Evolutionary conservation across 2,797 vertebrate genomes (phyloP).

Genomic region (Falco rusticolus): DNA sequence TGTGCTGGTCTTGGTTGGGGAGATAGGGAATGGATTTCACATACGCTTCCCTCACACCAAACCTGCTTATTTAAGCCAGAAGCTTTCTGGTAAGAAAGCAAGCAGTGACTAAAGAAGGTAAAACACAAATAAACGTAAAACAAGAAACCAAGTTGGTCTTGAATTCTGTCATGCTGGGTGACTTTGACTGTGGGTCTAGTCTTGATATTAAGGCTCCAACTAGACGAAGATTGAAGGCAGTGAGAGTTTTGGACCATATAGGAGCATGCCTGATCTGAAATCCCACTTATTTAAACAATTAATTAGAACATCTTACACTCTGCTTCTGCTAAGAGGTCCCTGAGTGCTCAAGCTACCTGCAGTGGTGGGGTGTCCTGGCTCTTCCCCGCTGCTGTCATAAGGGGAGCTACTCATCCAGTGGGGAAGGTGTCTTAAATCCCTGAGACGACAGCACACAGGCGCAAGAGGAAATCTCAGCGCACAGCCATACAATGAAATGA

Average conservation of each 20-base stretch:
- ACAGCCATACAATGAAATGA: not conserved
- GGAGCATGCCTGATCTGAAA: not conserved
- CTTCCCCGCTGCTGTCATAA: not conserved
- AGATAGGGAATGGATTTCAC: not conserved
- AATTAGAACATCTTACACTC: not conserved
- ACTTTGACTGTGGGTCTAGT: not conserved
- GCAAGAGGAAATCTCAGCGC: not conserved
- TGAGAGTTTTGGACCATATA: not conserved
- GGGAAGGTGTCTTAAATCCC: not conserved
- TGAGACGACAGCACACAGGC: not conserved
- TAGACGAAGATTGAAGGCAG: not conserved
- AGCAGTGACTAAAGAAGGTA: not conserved
- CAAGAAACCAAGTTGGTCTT: not conserved
- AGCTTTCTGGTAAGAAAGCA: not conserved
- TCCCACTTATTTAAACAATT: not conserved
- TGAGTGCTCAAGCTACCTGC: not conserved
- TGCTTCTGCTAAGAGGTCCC: not conserved
- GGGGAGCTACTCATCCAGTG: not conserved
- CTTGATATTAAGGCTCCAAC: not conserved
- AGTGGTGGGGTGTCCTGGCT: not conserved
- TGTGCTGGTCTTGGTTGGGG: not conserved
- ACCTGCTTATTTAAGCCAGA: not conserved
- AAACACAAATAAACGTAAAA: not conserved
- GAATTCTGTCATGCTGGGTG: not conserved
- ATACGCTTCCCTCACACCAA: accelerated